A percentile compares a stretch with the other conserved stretches of the same genome.
Evolutionary conservation across 2,113 vertebrate genomes (phyloP).

Genomic region (Cariama cristata): DNA sequence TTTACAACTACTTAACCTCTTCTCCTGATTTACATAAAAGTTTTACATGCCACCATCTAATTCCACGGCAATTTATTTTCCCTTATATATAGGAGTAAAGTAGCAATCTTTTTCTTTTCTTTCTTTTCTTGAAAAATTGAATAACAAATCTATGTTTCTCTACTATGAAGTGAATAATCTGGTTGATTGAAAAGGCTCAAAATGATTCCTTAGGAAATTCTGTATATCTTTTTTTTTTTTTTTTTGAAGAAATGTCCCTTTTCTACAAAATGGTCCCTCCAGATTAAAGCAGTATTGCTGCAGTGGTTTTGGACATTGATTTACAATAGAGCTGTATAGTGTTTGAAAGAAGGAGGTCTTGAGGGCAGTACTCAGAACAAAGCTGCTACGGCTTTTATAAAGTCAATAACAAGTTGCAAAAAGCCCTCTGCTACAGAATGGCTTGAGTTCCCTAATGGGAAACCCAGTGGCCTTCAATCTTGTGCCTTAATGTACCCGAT

Average conservation of each 20-base stretch:
- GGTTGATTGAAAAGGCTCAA: constrained; percentile 23
- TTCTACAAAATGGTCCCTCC: not conserved
- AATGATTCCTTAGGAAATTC: constrained; percentile 8
- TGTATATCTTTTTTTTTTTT: not conserved
- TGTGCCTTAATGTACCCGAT: not conserved
- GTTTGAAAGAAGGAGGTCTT: constrained; percentile 14
- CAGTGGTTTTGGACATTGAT: constrained; percentile 5
- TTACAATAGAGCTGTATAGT: constrained; percentile 3
- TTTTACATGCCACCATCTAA: constrained; percentile 55
- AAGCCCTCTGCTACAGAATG: not conserved
- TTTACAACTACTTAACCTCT: constrained; percentile 56
- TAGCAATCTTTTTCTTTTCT: not conserved
- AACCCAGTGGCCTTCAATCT: not conserved
- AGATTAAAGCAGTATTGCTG: not conserved
- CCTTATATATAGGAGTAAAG: constrained; percentile 27
- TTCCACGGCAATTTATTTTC: constrained; percentile 57
- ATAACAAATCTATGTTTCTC: constrained; percentile 21
- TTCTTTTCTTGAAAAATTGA: constrained; percentile 7
- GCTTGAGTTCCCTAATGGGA: not conserved
- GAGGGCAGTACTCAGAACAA: not conserved
- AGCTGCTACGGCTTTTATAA: not conserved
- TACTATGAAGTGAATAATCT: constrained; percentile 26
- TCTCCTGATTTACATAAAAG: constrained; percentile 66
- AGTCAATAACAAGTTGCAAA: not conserved
- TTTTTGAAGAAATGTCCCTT: not conserved